Evolutionary conservation across 2,797 vertebrate genomes (phyloP).

Genomic region (Cetoscarus ocellatus): DNA sequence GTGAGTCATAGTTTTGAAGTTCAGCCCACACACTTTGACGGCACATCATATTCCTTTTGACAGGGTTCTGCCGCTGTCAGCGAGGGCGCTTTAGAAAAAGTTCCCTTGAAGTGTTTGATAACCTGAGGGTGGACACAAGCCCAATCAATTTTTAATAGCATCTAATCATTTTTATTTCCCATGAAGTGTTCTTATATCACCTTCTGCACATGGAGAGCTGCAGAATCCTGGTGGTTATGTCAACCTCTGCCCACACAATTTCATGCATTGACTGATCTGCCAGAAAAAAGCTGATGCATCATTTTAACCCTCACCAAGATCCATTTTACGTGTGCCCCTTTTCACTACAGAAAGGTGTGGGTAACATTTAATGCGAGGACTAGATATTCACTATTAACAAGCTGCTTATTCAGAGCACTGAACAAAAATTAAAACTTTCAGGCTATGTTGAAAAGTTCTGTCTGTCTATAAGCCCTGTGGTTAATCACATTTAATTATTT

Average conservation of each 20-base stretch:
- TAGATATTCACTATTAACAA: too few species aligned
- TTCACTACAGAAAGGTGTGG: too few species aligned
- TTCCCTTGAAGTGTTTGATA: conserved; percentile 5
- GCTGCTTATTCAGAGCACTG: too few species aligned
- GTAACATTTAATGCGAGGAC: too few species aligned
- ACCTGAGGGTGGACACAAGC: conserved; percentile 1
- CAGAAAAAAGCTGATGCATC: conserved; percentile 9
- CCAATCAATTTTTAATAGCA: conserved; percentile 5
- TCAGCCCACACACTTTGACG: conserved; percentile 45
- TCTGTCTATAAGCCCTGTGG: too few species aligned
- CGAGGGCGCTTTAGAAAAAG: background rate
- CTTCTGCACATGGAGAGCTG: background rate
- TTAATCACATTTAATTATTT: too few species aligned
- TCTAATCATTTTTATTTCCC: background rate
- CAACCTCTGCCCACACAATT: background rate
- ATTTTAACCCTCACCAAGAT: background rate
- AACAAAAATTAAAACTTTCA: too few species aligned
- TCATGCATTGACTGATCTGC: background rate
- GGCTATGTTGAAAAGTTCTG: too few species aligned
- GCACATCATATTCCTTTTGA: conserved; percentile 32
- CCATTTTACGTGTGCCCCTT: too few species aligned
- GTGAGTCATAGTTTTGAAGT: conserved; percentile 59
- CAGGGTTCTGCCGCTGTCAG: conserved; percentile 10
- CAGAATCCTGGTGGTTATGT: background rate
- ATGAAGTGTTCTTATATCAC: background rate